phyloP scores from a whole-genome alignment of 2,113 vertebrate genomes.

The Austrofundulus limnaeus region DNA sequence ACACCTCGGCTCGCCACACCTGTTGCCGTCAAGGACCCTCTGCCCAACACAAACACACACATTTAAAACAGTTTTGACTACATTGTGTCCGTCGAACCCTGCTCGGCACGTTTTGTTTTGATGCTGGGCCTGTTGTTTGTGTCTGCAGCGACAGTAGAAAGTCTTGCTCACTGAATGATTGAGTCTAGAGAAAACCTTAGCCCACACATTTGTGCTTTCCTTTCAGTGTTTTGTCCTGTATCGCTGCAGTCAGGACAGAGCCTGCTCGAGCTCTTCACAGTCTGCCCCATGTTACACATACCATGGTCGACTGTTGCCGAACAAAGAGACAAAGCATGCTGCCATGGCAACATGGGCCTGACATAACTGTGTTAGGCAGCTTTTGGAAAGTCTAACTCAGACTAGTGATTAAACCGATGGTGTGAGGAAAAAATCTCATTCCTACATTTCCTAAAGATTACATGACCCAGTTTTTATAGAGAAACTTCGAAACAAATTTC shows the following conservation, averaged over 20 bases:
- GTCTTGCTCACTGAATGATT: slow-evolving; percentile 27
- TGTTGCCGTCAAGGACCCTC: slow-evolving; percentile 50
- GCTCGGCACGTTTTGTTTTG: slow-evolving; percentile 33
- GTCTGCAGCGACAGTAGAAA: slow-evolving; percentile 30
- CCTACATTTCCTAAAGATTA: slow-evolving; percentile 3
- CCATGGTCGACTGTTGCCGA: slow-evolving; percentile 52
- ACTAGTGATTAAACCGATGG: slow-evolving; percentile 12
- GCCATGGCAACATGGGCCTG: slow-evolving; percentile 52
- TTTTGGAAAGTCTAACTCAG: slow-evolving; percentile 41
- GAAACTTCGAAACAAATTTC: background rate
- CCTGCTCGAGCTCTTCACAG: slow-evolving; percentile 45
- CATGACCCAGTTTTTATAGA: background rate
- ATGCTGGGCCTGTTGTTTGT: slow-evolving; percentile 33
- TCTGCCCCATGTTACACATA: slow-evolving; percentile 48
- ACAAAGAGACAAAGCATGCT: slow-evolving; percentile 70
- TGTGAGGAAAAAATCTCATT: background rate
- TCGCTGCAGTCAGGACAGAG: slow-evolving; percentile 35
- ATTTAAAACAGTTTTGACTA: slow-evolving; percentile 14
- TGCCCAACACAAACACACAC: slow-evolving; percentile 26
- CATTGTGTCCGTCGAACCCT: slow-evolving; percentile 8
- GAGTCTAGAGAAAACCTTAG: slow-evolving; percentile 38
- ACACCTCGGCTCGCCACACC: slow-evolving; percentile 46
- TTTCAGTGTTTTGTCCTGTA: slow-evolving; percentile 47
- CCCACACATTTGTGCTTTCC: slow-evolving; percentile 36
- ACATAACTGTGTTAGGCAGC: slow-evolving; percentile 42